Conservation (phyloP, 2,888 invertebrate genomes). For the Schizaphis graminum region DNA sequence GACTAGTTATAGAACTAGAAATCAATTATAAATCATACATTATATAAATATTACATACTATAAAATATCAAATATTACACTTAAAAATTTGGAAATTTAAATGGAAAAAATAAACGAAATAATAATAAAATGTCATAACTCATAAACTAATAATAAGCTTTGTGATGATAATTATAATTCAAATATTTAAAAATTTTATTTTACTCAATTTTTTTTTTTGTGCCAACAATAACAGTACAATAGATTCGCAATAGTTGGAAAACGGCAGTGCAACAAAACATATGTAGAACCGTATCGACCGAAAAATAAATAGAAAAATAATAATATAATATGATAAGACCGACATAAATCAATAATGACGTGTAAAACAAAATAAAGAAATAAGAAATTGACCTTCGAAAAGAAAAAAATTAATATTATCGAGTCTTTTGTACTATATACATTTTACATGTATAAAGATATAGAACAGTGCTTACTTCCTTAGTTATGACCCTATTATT, state of each 20-base stretch:
- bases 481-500: not conserved
- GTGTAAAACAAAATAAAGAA: not conserved
- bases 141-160: not conserved
- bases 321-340: not conserved
- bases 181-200: not conserved
- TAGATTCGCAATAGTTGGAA: not conserved
- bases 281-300: not conserved
- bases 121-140: no score
- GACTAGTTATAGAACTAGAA: not conserved
- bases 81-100: not conserved
- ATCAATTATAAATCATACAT: not conserved
- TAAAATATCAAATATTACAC: not conserved
- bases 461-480: not conserved
- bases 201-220: not conserved
- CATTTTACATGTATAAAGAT: not conserved
- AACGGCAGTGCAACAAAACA: not conserved
- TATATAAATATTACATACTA: not conserved
- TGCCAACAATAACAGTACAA: not conserved
- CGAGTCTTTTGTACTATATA: not conserved
- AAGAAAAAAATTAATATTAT: conserved; percentile 2
- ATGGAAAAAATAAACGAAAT: not conserved
- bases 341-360: not conserved
- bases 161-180: not conserved
- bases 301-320: not conserved
- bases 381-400: not conserved